Evolutionary conservation across 2,113 vertebrate genomes (phyloP).

Genomic region (Corythaixoides concolor): DNA sequence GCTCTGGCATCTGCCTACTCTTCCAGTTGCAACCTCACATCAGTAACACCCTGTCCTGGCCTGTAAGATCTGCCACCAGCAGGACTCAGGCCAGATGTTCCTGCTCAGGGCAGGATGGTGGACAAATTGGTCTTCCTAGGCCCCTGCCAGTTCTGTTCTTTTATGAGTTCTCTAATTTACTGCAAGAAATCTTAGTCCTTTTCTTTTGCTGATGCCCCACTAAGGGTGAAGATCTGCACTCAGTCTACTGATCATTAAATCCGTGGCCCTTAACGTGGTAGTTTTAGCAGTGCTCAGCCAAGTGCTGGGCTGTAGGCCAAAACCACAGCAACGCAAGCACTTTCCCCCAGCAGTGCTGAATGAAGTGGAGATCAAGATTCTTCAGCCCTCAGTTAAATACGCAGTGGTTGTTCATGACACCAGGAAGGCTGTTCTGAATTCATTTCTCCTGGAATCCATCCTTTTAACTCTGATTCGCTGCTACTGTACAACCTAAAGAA

Average conservation of each 20-base stretch:
- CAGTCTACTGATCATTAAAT: background rate
- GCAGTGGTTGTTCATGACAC: background rate
- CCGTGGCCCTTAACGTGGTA: background rate
- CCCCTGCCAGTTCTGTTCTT: background rate
- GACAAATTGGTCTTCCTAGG: background rate
- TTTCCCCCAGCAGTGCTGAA: background rate
- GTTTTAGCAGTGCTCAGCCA: background rate
- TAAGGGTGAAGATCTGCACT: background rate
- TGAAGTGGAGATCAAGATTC: background rate
- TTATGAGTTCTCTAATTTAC: background rate
- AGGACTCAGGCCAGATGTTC: background rate
- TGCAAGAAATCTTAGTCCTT: background rate
- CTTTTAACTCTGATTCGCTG: background rate
- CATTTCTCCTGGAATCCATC: background rate
- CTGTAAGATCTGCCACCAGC: background rate
- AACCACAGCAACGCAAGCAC: background rate
- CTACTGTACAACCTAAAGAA: background rate
- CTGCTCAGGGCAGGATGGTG: background rate
- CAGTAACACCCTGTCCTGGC: background rate
- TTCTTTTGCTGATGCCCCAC: background rate
- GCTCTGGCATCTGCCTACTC: background rate
- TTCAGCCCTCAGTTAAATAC: background rate
- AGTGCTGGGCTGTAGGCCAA: background rate
- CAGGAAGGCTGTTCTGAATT: background rate
- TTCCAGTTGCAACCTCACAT: background rate